These are phyloP conservation scores for Caprella mutica DNA, from an alignment of 2,888 invertebrate species.

Conservation along the genomic window DNA sequence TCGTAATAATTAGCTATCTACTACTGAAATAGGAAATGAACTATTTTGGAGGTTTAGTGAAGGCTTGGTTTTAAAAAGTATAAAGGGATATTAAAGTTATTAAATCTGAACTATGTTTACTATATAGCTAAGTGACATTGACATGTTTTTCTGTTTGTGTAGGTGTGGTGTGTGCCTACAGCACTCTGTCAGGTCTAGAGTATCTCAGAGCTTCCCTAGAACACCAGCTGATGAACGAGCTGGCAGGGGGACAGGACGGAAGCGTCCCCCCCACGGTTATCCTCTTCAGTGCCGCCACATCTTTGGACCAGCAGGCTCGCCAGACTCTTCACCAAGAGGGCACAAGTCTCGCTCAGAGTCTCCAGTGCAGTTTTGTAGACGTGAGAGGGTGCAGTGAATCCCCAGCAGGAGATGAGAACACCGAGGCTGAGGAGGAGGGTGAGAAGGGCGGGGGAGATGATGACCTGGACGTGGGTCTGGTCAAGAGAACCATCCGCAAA, in stretches of 20 bases:
- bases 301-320: conserved; percentile 72
- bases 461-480: background rate
- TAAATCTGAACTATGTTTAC: too few species aligned
- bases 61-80: too few species aligned
- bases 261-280: conserved; percentile 84
- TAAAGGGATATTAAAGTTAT: too few species aligned
- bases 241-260: conserved; percentile 83
- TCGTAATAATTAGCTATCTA: too few species aligned
- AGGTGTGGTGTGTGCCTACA: conserved; percentile 53
- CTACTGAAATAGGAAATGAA: too few species aligned
- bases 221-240: conserved; percentile 75
- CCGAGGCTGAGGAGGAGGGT: conserved; percentile 36
- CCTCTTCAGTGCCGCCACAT: conserved; percentile 74
- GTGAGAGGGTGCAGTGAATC: conserved; percentile 42
- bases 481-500: conserved; percentile 13
- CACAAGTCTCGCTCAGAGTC: conserved; percentile 72
- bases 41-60: too few species aligned
- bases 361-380: conserved; percentile 76
- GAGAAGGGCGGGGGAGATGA: background rate
- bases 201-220: conserved; percentile 82
- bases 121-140: too few species aligned
- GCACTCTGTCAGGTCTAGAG: conserved; percentile 81
- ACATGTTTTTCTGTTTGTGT: too few species aligned
- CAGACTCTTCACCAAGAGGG: conserved; percentile 76
- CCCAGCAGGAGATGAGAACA: conserved; percentile 30